Evolutionary conservation across 2,797 vertebrate genomes (phyloP).

Genomic region (Gila robusta): DNA sequence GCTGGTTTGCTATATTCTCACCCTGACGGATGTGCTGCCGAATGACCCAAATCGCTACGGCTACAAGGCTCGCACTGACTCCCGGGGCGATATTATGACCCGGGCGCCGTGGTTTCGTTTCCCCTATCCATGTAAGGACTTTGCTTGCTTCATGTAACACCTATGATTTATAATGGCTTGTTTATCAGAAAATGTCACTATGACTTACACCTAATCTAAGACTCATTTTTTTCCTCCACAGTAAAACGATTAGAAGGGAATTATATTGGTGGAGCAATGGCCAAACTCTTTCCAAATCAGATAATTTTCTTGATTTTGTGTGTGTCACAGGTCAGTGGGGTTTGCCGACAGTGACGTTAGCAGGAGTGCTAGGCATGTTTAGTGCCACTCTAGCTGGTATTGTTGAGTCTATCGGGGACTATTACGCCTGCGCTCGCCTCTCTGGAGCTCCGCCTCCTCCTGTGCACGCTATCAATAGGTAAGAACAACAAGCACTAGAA

Average conservation of each 20-base stretch:
- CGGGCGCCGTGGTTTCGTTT: conserved; percentile 94
- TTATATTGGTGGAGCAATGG: neutral
- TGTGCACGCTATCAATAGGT: conserved; percentile 97
- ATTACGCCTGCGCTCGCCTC: conserved; percentile 94
- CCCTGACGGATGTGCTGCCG: conserved; percentile 84
- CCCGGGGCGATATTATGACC: conserved; percentile 90
- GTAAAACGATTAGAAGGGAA: conserved; percentile 12
- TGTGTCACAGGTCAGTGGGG: conserved; percentile 91
- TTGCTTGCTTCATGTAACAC: neutral
- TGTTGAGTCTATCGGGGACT: conserved; percentile 96
- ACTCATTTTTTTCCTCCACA: neutral
- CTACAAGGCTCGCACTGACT: conserved; percentile 90
- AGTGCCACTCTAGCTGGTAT: conserved; percentile 93
- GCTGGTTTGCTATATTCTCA: conserved; percentile 92
- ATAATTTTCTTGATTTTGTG: conserved; percentile 12
- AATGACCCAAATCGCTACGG: conserved; percentile 81
- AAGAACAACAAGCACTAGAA: neutral
- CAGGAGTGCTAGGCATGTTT: conserved; percentile 96
- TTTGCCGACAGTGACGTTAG: conserved; percentile 88
- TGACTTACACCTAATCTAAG: conserved; percentile 9
- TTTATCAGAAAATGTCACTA: neutral
- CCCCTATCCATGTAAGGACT: conserved; percentile 92
- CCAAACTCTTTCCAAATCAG: conserved; percentile 18
- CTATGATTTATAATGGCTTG: neutral
- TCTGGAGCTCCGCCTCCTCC: conserved; percentile 91